Evolutionary conservation across 2,888 invertebrate species (phyloP), one percentile per base, ranked within the genome.

Genomic region (Listrodromus nycthemerus): DNA sequence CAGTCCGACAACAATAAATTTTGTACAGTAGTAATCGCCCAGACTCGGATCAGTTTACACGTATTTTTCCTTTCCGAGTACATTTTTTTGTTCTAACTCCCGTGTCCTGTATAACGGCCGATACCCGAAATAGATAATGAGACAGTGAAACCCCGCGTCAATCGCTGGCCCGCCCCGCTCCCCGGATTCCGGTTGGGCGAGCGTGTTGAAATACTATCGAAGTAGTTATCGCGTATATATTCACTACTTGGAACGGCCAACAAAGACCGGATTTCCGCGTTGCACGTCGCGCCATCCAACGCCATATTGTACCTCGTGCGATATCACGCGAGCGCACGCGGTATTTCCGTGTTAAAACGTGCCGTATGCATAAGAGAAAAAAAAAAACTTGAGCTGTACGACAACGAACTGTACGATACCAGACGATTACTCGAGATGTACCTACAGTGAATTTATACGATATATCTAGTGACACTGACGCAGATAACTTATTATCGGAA

Each of bases 231-330:
- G 58, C 58, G 58, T 24, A 27, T 21, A 24, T 58, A 58, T 58
- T 58, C 61, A 27, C 27, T 19, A n/a, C 61, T 10, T 27, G 16
- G n/a, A 50, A 50, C 50, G 30, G 61, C 30, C 61, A 30, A 61
- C 61, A 61, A n/a, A 61, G 30, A 61, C 24, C 61, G 61, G 61
- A 61, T 61, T 61, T 61, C 61, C 61, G 61, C 61, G 30, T 61
- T 61, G 61, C 27, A 30, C 61, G 45, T 58, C 75, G 65, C 65
- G 50, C 30, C 73, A 24, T 61, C 19, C 63, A 19, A 63, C 73
- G 50, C 75, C 75, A 75, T 75, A 75, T 75, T 65, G 75, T 65
- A 75, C 65, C 63, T 33, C 75, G 75, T 75, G 65, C 30, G 30
- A 65, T 30, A 61, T 16, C 13, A 16, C 41, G 41, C 13, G 41